Base-by-base conservation (phyloP, 2,113 vertebrate genomes). In the Anarrhichthys ocellatus region DNA sequence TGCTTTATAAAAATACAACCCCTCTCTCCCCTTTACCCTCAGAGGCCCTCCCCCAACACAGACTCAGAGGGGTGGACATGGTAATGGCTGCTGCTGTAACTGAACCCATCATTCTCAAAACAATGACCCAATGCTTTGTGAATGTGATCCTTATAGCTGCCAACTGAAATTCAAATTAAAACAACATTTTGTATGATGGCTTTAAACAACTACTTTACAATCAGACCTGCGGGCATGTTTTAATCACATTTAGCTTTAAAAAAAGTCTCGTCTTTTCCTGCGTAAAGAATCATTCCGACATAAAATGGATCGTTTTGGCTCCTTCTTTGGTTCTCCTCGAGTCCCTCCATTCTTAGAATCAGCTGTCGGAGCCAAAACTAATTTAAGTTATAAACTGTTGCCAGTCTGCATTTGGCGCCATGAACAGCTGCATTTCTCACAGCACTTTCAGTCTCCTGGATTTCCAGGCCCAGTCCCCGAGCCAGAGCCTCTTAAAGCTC, bases 1-100 rank as follows among this genome's bases (percentile, higher is more conserved):
- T 90, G 91, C 66, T 90, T 81, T 88, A 85, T 81, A 92, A 91
- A 93, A 92, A 92, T 92, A 92, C 78, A 79, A 52, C 76, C 79
- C 59, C 62, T 34, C 70, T 71, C 76, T 63, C 86, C 84, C 83
- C 69, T 80, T 78, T 42, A 22, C 82, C 73, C 86, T 74, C 32
- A 13, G 66, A 46, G 7, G 13, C 67, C 82, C 88, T 22, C 88
- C 83, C 77, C 75, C 59, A 36, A 11, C 78, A 76, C 75, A 72
- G 68, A 11, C 50, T 84, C 78, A 75, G 50, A 81, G 44, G 62
- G 73, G 73, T 64, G 70, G 78, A 54, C 54, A 59, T 13, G 32
- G 20, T 72, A 42, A 44, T 56, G n/a, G 61, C 81, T 80, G 77
- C 73, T 82, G 40, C 70, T 71, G 63, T 64, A 70, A 54, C 66